A percentile compares a stretch with the other conserved stretches of the same genome.
These are phyloP conservation scores for Criorhina ranunculi DNA, from an alignment of 2,888 invertebrate species.

Conservation along the genomic window DNA sequence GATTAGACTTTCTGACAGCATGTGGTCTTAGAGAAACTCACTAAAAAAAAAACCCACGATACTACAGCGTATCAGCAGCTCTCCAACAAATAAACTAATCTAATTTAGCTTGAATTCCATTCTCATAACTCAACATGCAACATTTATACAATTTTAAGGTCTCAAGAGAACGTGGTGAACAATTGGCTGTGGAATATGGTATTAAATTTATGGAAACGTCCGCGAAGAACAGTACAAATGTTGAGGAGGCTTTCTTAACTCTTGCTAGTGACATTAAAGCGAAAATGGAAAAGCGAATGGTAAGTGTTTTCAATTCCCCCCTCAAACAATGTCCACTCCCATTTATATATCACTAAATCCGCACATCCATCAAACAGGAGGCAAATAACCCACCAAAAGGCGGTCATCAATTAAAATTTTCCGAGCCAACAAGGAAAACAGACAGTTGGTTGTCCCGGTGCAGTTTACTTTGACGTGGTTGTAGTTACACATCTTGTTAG, in stretches of 20 bases:
- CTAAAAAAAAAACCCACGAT: too few relatives aligned
- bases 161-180: constrained; percentile 97
- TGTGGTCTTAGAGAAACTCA: too few relatives aligned
- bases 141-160: constrained; percentile 86
- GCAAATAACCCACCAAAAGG: constrained; percentile 95
- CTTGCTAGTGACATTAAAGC: constrained; percentile 98
- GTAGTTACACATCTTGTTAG: constrained; percentile 83
- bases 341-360: neutral
- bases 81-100: too few relatives aligned
- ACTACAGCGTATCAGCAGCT: too few relatives aligned
- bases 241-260: constrained; percentile 98
- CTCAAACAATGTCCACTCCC: neutral
- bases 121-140: neutral
- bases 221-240: constrained; percentile 98
- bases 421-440: constrained; percentile 92
- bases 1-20: too few relatives aligned
- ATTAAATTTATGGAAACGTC: constrained; percentile 99
- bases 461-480: constrained; percentile 93
- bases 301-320: constrained; percentile 82
- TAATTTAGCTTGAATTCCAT: neutral
- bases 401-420: constrained; percentile 91
- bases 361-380: constrained; percentile 86
- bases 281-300: constrained; percentile 99
- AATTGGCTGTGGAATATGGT: constrained; percentile 98
- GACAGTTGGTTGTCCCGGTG: constrained; percentile 94